Conservation (phyloP, 2,888 invertebrate species). For the Odontocerum albicorne region DNA sequence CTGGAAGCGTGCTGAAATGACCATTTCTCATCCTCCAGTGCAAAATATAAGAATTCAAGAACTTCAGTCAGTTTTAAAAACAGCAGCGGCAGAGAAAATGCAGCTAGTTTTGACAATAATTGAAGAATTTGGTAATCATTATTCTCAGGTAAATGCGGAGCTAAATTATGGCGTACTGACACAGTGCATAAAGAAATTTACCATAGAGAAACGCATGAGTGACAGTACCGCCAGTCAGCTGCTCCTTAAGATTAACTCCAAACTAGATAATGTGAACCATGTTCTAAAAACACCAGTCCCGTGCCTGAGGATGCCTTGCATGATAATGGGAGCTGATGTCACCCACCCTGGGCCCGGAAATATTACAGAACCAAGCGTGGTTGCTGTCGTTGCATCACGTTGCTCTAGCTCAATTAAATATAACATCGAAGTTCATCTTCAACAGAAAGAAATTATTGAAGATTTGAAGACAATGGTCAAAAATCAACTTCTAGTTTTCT, state of each 20-base stretch:
- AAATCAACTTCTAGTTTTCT: conserved; percentile 66
- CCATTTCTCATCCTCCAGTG: conserved; percentile 40
- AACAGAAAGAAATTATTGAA: conserved; percentile 74
- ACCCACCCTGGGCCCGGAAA: conserved; percentile 84
- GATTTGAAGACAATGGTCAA: conserved; percentile 69
- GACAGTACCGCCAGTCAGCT: conserved; percentile 69
- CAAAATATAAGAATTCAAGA: conserved; percentile 41
- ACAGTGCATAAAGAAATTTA: conserved; percentile 64
- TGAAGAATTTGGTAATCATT: too few species aligned
- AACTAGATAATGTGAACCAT: conserved; percentile 83
- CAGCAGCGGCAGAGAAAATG: conserved; percentile 42
- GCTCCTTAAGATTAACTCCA: conserved; percentile 77
- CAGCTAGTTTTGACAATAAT: conserved; percentile 66
- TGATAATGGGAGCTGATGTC: conserved; percentile 87
- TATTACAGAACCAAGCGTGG: conserved; percentile 67
- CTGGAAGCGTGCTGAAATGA: too few species aligned
- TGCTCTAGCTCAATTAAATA: conserved; percentile 69
- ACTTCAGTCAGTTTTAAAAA: conserved; percentile 40
- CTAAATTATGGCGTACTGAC: conserved; percentile 68
- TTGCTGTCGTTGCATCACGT: conserved; percentile 76
- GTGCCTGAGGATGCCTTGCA: conserved; percentile 57
- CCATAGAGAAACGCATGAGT: conserved; percentile 51
- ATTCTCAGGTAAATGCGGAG: conserved; percentile 68
- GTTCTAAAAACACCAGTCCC: conserved; percentile 46
- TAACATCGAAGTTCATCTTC: conserved; percentile 76